Base-by-base conservation (phyloP, 2,888 invertebrate species). In the Trissolcus brochymenae region DNA sequence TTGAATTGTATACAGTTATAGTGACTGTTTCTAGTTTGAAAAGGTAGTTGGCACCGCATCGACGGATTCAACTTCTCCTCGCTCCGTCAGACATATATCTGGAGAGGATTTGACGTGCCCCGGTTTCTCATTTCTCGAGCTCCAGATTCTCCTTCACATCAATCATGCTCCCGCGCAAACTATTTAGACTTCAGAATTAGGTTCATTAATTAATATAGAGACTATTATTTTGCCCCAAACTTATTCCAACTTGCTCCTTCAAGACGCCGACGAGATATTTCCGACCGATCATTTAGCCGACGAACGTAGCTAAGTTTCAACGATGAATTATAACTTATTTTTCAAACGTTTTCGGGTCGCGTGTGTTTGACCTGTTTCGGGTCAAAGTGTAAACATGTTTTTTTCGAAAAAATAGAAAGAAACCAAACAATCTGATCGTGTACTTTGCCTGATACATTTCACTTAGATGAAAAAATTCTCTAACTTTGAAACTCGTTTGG, bases 1-100 rank as follows among this genome's bases (percentile, higher is more conserved):
- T 61, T 25, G 56, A 41, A 50, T 53, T 62, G 55, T 55, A 73
- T 73, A 73, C 60, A 73, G 60, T 55, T 49, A 66, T 55, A 61
- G 7, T 40, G 64, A 57, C 67, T 67, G 55, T 21, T 57, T 62
- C 49, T 35, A 59, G 56, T 68, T 68, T 62, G 66, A 54, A 57
- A 59, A 68, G 64, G 62, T 53, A 62, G 46, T 66, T 66, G 61
- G 62, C 57, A 59, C 62, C 6, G 41, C 46, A 13, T 14, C 60
- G 54, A 16, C 57, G 40, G 51, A 51, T 62, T 46, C 57, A 73
- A 61, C 66, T 61, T 66, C 41, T 41, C 54, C 40, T 11, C 43
- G 9, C 13, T 46, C 25, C 40, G 16, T 21, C 29, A 29, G 16
- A 55, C 35, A 40, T 55, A 13, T 71, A 62, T 56, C n/a, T 46